Base-by-base conservation (phyloP, 2,888 invertebrate genomes). In the Parasteatoda lunata region DNA sequence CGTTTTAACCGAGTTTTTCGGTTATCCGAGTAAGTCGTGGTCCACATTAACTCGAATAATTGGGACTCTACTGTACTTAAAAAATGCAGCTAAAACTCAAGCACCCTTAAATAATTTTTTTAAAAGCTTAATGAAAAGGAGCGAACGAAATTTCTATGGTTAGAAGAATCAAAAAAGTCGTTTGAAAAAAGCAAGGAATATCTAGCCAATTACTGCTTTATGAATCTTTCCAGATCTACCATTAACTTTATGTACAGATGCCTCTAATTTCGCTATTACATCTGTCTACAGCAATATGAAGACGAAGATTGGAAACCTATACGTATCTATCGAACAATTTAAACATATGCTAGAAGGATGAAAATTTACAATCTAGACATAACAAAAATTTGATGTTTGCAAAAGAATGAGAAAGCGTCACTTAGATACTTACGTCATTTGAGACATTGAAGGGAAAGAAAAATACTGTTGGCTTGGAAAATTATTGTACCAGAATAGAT, bases 211-310 rank as follows among this genome's bases (percentile, higher is more conserved):
- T 72, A 69, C 71, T 48, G 69, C 75, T 11, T 51, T 76, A 3
- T 64, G 89, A 59, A 15, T 64, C 7, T 69, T 89, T 71, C n/a
- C 81, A 5, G 81, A 48, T 30, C 51, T 54, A 3, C 69, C 48
- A 52, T 66, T 89, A 11, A 4, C 70, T 65, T 54, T 88, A 15
- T 59, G 51, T 11, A 51, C 51, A 91, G 89, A 94, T 93, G 93
- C 91, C 88, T 89, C 89, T 89, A 82, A 90, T 51, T 54, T 72
- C n/a, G 89, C 90, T 0, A 80, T 91, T 8, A 90, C 91, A 0
- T 91, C 89, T 0, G 90, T 89, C 79, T 91, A 11, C 89, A 91
- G 45, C 90, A 91, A 76, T 52, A 47, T 0, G 75, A 70, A 8
- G 76, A 78, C 0, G 78, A 73, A 6, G 64, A 5, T 0, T 90